phyloP scores from a whole-genome alignment of 2,888 invertebrate genomes.

The Oxystoma pomonae region DNA sequence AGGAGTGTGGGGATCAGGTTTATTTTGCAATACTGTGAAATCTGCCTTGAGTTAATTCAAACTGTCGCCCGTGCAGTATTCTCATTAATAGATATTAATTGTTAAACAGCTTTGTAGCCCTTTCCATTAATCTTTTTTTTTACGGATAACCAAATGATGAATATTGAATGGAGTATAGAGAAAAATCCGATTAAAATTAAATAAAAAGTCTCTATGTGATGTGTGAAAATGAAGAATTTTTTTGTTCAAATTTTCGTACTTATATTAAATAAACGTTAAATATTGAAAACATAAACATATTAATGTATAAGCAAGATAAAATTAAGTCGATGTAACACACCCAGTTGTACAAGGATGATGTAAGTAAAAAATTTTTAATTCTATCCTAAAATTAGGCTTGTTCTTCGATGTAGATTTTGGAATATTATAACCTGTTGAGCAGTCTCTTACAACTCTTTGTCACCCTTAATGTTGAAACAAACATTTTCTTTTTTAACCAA shows the following conservation, averaged over 20 bases:
- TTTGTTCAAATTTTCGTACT: not conserved
- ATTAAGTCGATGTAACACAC: not conserved
- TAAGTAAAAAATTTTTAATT: not conserved
- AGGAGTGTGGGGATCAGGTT: too few relatives aligned
- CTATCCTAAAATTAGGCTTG: not conserved
- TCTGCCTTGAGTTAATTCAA: too few relatives aligned
- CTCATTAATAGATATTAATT: too few relatives aligned
- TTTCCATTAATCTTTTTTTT: too few relatives aligned
- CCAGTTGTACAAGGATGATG: not conserved
- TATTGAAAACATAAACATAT: not conserved
- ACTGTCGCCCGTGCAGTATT: too few relatives aligned
- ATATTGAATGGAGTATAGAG: not conserved
- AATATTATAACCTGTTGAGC: too few relatives aligned
- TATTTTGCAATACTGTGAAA: too few relatives aligned
- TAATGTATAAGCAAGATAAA: not conserved
- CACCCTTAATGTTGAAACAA: too few relatives aligned
- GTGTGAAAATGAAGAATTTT: not conserved
- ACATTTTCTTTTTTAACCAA: too few relatives aligned
- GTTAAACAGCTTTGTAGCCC: not conserved
- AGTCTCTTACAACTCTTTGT: too few relatives aligned
- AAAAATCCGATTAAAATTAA: not conserved
- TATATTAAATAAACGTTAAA: not conserved
- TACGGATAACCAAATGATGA: not conserved
- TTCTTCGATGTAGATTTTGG: too few relatives aligned
- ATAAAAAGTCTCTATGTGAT: not conserved